A percentile compares a stretch with the other conserved stretches of the same genome.
Evolutionary conservation across 2,888 invertebrate species (phyloP).

Genomic region (Caenorhabditis macrosperma): DNA sequence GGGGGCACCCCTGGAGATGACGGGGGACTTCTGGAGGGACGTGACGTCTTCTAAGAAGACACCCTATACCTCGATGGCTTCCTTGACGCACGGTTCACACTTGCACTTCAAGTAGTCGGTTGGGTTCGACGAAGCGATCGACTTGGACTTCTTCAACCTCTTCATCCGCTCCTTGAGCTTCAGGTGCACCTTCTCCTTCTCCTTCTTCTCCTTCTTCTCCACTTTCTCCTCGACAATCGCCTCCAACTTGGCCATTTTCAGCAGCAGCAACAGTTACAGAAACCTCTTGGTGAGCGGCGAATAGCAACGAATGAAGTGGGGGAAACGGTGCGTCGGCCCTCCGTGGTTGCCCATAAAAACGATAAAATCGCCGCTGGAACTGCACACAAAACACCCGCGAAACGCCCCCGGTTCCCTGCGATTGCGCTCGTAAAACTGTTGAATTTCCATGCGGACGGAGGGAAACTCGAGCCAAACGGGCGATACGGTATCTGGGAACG

Average conservation of each 20-base stretch:
- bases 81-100: slow-evolving; percentile 31
- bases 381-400: slow-evolving; percentile 21
- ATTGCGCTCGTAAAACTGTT: slow-evolving; percentile 21
- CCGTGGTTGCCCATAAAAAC: slow-evolving; percentile 31
- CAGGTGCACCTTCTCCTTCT: slow-evolving; percentile 42
- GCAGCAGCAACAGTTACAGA: not conserved
- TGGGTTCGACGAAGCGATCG: slow-evolving; percentile 7
- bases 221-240: slow-evolving; percentile 8
- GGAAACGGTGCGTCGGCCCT: slow-evolving; percentile 9
- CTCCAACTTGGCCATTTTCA: slow-evolving; percentile 22
- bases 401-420: not conserved
- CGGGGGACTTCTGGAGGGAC: not conserved
- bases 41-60: not conserved
- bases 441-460: too few species aligned
- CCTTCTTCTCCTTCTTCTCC: slow-evolving; percentile 27
- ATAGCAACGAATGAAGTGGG: slow-evolving; percentile 12
- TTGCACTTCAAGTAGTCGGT: not conserved
- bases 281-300: not conserved
- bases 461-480: too few species aligned
- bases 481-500: too few species aligned
- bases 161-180: slow-evolving; percentile 34
- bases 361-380: slow-evolving; percentile 41
- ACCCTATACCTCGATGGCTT: slow-evolving; percentile 1
- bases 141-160: slow-evolving; percentile 40
- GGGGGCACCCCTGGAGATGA: not conserved